Conservation (phyloP, 2,797 vertebrate genomes). For the Hybognathus amarus region DNA sequence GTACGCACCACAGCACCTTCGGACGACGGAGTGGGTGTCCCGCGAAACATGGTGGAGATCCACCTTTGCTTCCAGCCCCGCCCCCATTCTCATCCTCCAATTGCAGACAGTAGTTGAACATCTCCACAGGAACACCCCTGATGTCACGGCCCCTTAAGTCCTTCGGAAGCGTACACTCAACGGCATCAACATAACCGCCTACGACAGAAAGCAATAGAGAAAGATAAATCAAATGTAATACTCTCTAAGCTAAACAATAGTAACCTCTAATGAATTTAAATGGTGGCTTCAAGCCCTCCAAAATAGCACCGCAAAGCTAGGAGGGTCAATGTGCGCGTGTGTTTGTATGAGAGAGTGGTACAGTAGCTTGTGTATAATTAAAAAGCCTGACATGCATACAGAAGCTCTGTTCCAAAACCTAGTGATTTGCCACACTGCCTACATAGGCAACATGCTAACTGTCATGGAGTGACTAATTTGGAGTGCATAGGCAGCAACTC, state of each 20-base stretch:
- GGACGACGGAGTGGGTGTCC: constrained; percentile 50
- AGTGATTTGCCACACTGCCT: neutral
- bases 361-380: constrained; percentile 39
- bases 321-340: constrained; percentile 26
- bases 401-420: constrained; percentile 10
- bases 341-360: constrained; percentile 18
- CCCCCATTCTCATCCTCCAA: constrained; percentile 90
- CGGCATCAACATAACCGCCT: constrained; percentile 87
- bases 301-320: constrained; percentile 26
- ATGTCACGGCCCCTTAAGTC: constrained; percentile 97
- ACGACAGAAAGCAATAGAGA: constrained; percentile 56
- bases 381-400: constrained; percentile 40
- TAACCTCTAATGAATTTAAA: constrained; percentile 40
- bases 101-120: constrained; percentile 98
- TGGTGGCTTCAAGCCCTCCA: constrained; percentile 25
- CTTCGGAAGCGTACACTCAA: constrained; percentile 96
- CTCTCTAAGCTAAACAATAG: constrained; percentile 11
- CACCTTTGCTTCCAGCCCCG: constrained; percentile 69
- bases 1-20: constrained; percentile 58
- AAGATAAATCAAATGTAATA: constrained; percentile 1
- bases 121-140: constrained; percentile 93
- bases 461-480: constrained; percentile 7
- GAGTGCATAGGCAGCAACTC: neutral
- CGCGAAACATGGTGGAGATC: constrained; percentile 77
- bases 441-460: constrained; percentile 13